phyloP scores from a whole-genome alignment of 2,888 invertebrate species.

The Philereme vetulata region DNA sequence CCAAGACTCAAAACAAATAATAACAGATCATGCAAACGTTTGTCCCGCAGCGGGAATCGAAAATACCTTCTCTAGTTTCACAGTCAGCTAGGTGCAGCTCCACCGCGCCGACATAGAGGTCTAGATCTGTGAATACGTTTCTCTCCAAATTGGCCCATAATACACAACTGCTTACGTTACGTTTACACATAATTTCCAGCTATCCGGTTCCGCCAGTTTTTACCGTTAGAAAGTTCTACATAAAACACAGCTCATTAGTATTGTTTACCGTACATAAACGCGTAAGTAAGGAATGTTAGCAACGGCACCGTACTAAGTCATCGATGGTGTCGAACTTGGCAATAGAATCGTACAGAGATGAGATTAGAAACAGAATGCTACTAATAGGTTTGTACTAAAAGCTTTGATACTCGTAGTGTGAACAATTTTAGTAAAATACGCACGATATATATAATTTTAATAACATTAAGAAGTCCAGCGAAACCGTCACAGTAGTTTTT shows the following conservation, averaged over 20 bases:
- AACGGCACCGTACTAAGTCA: conserved; percentile 29
- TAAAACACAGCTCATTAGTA: conserved; percentile 40
- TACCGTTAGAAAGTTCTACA: conserved; percentile 53
- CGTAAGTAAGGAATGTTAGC: conserved; percentile 30
- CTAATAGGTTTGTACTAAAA: conserved; percentile 12
- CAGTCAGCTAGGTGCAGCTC: no score
- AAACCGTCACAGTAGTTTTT: no score
- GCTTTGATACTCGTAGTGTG: conserved; percentile 32
- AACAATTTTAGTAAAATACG: conserved; percentile 28
- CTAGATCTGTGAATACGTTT: conserved; percentile 21
- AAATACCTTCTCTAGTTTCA: no score
- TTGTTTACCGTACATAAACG: conserved; percentile 44
- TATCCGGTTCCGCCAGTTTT: conserved; percentile 50
- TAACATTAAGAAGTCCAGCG: no score
- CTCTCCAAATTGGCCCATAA: conserved; percentile 25
- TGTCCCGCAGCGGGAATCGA: no score
- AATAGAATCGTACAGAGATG: conserved; percentile 23
- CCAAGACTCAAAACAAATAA: no score
- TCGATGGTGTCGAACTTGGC: conserved; percentile 40
- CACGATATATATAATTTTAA: no score
- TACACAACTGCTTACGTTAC: conserved; percentile 32
- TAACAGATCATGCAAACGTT: no score
- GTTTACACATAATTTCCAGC: conserved; percentile 42
- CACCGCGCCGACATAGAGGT: no score
- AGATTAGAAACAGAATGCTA: conserved; percentile 16